Evolutionary conservation across 2,797 vertebrate genomes (phyloP), one percentile per base, ranked within the genome.

Genomic region (Linurgus olivaceus): DNA sequence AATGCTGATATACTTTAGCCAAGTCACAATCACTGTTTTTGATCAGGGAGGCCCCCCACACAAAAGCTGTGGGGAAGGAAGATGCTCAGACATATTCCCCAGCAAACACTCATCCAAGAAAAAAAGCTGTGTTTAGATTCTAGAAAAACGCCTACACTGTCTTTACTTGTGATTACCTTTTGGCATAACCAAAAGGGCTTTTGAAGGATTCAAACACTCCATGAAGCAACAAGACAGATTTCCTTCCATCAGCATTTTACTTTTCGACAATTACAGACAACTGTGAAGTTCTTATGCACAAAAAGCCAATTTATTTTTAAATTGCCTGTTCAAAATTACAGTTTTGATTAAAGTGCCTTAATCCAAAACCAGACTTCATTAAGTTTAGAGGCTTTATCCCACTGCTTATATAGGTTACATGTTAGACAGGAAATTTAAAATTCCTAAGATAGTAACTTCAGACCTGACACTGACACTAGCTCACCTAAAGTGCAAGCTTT

Each of bases 41-140:
- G 15, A 70, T 66, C 19, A 33, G 50, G 17, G 13, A 40, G 33
- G 42, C 25, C 59, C 17, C 47, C 31, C 9, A 6, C 44, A 65
- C 68, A 90, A 78, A 88, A 96, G 68, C 72, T 66, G 42, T 40
- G 25, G 57, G 65, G 76, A 86, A 81, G 74, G 73, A 95, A 73
- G 87, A 93, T 75, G 48, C 58, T 90, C 79, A 94, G 85, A 80
- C 59, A 51, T 67, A 88, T 47, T 86, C 29, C 33, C 82, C 55
- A 89, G 77, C 74, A 93, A 95, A 90, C 51, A 62, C 14, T 90
- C 58, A 75, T 62, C 37, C 75, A 86, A 86, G 76, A 78, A 91
- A 91, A 90, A 28, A 77, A 84, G 37, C 6, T 45, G 37, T 24
- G 50, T 90, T 91, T 91, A 88, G 55, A 63, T 70, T 62, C 62